Evolutionary conservation across 2,888 invertebrate genomes (phyloP), one percentile per base, ranked within the genome.

Genomic region (Oxystoma pomonae): DNA sequence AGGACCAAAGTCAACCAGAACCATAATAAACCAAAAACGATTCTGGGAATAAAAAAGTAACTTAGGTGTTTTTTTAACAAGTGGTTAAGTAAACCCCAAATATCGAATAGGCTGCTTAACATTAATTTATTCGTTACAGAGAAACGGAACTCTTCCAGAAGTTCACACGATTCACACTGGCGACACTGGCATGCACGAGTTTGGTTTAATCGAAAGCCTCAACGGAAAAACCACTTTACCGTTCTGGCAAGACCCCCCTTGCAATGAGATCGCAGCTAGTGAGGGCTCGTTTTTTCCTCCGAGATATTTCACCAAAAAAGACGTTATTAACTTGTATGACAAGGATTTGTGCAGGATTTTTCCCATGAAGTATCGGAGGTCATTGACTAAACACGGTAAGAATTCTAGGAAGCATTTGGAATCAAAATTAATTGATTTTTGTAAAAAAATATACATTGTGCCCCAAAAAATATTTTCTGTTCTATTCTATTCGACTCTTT

Each of bases 271-370:
- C 59, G 80, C 83, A 58, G 90, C 88, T 9, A 89, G 89, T 0
- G 90, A 90, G 81, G 93, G 93, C 0, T 92, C 92, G 0, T 91
- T 94, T 79, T 94, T 92, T 75, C 93, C 93, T 0, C 93, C 93
- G 0, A 84, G 91, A 0, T 85, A 89, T 49, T 81, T 85, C 65
- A 90, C 90, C 17, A 77, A 78, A 57, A 82, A 85, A 0, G 88
- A 93, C 74, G 80, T 86, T 0, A 85, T 93, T 16, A 85, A 91
- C 70, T 80, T 95, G 0, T 96, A 92, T 77, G 93, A 94, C 75
- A 93, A 93, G 76, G 94, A 95, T 75, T 79, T 96, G 55, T 96
- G 95, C 75, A 84, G 94, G 64, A 87, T 89, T 0, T 79, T 93
- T 72, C 92, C 93, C 0, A 77, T 94, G 64, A 82, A 89, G 68